Evolutionary conservation across 2,888 invertebrate genomes (phyloP), one percentile per base, ranked within the genome.

Genomic region (Drosophila paracracens): DNA sequence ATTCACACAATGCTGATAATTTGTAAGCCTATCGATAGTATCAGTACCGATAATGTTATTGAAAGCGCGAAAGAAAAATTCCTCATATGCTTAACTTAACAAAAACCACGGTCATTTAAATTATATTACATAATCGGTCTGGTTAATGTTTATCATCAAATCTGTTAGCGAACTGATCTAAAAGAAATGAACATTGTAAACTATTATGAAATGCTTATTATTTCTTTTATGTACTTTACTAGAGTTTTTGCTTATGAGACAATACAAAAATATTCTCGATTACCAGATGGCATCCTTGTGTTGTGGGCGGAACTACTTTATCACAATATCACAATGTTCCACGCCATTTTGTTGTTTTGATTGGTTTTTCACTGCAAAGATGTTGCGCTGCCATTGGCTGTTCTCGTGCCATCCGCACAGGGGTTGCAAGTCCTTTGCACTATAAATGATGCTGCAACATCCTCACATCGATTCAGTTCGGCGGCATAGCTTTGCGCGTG

Each of bases 401-500:
- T n/a, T n/a, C 40, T 43, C 8, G 1, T 38, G 2, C 52, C 71
- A 16, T 10, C 16, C 27, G 33, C 11, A 5, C 52, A 58, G 62
- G 85, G 88, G 82, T 71, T 60, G 73, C 54, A 65, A 31, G 25
- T 25, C 6, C 16, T 29, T 40, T 18, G 51, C 21, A 18, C 68
- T 90, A 92, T 91, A 91, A 92, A 91, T 74, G 90, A 89, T 84
- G 90, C 90, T 89, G 91, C 68, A 69, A 52, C 58, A 58, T 61
- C 66, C 64, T 31, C 11, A 27, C 60, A 59, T 52, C 53, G 51
- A 65, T 36, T 82, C 91, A 92, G 87, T 91, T 81, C 61, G 54
- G 50, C 54, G 40, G 52, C 59, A 59, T 57, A 81, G 60, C 85
- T 82, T 74, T 68, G 43, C 53, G 63, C 56, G 77, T 57, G 50